Percentiles rank a stretch among this genome's conserved stretches.
Conservation (phyloP, 2,888 invertebrate species). For the Lycaena phlaeas region DNA sequence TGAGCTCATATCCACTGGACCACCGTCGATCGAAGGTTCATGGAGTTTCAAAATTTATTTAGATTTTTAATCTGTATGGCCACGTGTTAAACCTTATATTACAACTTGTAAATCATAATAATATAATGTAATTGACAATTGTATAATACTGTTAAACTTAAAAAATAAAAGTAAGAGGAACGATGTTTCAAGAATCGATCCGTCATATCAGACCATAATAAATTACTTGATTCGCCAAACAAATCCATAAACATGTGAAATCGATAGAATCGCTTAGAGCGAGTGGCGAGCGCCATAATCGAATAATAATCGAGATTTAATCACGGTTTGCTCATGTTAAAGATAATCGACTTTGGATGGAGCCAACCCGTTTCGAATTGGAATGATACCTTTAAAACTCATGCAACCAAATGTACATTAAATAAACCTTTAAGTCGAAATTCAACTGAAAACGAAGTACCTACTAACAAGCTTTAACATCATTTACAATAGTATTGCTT, state of each 20-base stretch:
- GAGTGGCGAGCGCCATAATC: slow-evolving; percentile 14
- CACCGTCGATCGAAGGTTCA: no score
- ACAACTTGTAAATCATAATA: no score
- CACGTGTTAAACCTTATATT: no score
- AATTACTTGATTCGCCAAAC: slow-evolving; percentile 14
- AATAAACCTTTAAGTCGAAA: no score
- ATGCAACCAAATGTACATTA: slow-evolving; percentile 1
- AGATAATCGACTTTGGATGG: slow-evolving; percentile 13
- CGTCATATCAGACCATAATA: slow-evolving; percentile 9
- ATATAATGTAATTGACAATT: no score
- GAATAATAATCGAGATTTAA: slow-evolving; percentile 18
- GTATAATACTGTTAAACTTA: no score
- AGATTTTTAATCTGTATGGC: no score
- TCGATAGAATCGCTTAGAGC: slow-evolving; percentile 13
- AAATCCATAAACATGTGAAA: slow-evolving; percentile 16
- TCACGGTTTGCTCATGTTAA: slow-evolving; percentile 18
- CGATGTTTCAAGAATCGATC: slow-evolving; percentile 1
- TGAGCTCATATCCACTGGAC: no score
- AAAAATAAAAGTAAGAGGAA: neutral
- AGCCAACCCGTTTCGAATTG: slow-evolving; percentile 11
- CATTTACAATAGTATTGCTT: no score
- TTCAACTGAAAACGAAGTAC: no score
- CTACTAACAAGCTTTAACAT: no score
- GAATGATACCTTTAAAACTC: slow-evolving; percentile 8
- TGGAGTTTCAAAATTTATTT: no score